A percentile compares a stretch with the other conserved stretches of the same genome.
Evolutionary conservation across 2,113 vertebrate genomes (phyloP).

Genomic region (Elaphurus davidianus): DNA sequence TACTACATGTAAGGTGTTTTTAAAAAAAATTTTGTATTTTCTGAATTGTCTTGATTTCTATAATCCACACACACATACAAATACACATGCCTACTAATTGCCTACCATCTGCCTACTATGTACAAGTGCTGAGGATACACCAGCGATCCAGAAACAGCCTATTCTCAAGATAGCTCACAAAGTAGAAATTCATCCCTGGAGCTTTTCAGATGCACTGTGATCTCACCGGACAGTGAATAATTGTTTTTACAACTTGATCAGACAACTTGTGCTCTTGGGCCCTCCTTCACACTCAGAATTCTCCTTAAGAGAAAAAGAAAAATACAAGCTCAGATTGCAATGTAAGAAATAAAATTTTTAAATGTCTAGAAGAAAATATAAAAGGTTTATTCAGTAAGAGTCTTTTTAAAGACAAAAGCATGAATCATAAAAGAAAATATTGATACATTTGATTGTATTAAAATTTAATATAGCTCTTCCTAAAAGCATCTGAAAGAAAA

Average conservation of each 20-base stretch:
- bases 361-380: not conserved
- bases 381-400: not conserved
- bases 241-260: slow-evolving; percentile 45
- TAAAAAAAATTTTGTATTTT: not conserved
- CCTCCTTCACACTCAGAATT: not conserved
- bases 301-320: not conserved
- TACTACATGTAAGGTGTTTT: not conserved
- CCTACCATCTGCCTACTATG: not conserved
- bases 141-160: not conserved
- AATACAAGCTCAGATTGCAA: not conserved
- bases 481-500: not conserved
- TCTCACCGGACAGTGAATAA: not conserved
- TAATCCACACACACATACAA: not conserved
- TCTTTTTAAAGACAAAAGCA: not conserved
- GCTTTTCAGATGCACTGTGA: slow-evolving; percentile 52
- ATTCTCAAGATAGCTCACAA: not conserved
- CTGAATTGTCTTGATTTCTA: not conserved
- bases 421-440: not conserved
- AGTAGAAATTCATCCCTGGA: slow-evolving; percentile 15
- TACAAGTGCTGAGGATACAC: too few relatives aligned
- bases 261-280: not conserved
- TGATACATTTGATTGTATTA: not conserved
- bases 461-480: not conserved
- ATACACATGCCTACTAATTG: not conserved
- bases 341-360: not conserved